Conservation (phyloP, 2,113 vertebrate species). For the Triplophysa tibetana region DNA sequence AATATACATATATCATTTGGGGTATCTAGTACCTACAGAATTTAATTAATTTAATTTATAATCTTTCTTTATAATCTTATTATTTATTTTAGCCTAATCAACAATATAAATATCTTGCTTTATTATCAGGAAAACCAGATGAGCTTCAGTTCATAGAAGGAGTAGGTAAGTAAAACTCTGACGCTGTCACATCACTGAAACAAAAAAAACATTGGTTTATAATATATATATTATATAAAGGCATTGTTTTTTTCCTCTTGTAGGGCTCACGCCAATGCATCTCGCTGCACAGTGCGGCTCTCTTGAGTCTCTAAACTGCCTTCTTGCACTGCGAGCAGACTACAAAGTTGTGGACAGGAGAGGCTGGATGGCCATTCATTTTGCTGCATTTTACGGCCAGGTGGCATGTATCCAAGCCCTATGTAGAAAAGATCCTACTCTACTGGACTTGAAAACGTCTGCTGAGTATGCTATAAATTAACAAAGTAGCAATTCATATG, state of each 20-base stretch:
- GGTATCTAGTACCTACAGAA: too few species aligned
- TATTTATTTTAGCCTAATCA: too few species aligned
- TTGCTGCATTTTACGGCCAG: constrained; percentile 76
- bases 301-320: constrained; percentile 68
- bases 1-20: too few species aligned
- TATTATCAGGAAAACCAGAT: constrained; percentile 23
- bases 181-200: not conserved
- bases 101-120: too few species aligned
- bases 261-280: constrained; percentile 74
- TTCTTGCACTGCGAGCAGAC: constrained; percentile 71
- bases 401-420: constrained; percentile 71
- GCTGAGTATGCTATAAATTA: constrained; percentile 66
- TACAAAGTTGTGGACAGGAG: constrained; percentile 64
- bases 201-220: not conserved
- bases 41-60: too few species aligned
- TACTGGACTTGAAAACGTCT: constrained; percentile 67
- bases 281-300: constrained; percentile 76
- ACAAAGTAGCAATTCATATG: not conserved
- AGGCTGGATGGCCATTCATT: constrained; percentile 78
- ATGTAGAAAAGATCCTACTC: constrained; percentile 67
- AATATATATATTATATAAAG: too few species aligned
- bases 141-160: constrained; percentile 2
- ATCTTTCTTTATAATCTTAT: too few species aligned
- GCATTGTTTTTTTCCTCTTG: not conserved
- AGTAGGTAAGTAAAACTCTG: constrained; percentile 20